Evolutionary conservation across 2,113 vertebrate species (phyloP), one percentile per base, ranked within the genome.

Genomic region (Tupaia tana): DNA sequence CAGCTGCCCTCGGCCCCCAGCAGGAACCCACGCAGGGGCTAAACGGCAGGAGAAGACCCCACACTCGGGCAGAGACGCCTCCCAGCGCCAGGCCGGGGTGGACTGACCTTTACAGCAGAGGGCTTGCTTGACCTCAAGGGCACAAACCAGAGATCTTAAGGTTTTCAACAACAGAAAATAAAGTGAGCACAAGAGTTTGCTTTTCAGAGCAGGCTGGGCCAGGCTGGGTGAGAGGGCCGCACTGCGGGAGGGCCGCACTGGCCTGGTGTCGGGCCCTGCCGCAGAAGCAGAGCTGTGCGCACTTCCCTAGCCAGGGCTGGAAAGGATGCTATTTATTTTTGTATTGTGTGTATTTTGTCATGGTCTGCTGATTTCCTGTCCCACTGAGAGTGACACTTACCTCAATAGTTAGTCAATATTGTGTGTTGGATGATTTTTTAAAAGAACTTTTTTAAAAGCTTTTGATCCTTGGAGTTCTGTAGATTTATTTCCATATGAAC

Each of bases 401-500:
- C 98, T 99, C 98, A 99, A 97, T 98, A 98, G 98, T 98, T 98
- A 98, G 98, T 97, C 96, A 92, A 98, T 98, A 98, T 96, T 98
- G 98, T 98, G 98, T 98, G 98, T 98, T 98, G 97, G 96, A 96
- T 98, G 97, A 97, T 98, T 98, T 99, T 98, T 98, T 98, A 96
- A 97, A 98, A 98, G 71, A 97, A 98, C 97, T 97, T 98, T 98
- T 98, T 97, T 82, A 98, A 98, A 98, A 98, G 97, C 97, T 97
- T 97, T 95, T 98, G 98, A 98, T 98, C 98, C 97, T 98, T 94
- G 94, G 98, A 98, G 98, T 97, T 98, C 98, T 99, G 98, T 99
- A 98, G 98, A 98, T 98, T 98, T 99, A 99, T 99, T 99, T 99
- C 98, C 98, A 98, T 98, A 98, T 98, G 98, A 98, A 98, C 98